Base-by-base conservation (phyloP, 2,797 vertebrate genomes). In the Nannoperca australis region DNA sequence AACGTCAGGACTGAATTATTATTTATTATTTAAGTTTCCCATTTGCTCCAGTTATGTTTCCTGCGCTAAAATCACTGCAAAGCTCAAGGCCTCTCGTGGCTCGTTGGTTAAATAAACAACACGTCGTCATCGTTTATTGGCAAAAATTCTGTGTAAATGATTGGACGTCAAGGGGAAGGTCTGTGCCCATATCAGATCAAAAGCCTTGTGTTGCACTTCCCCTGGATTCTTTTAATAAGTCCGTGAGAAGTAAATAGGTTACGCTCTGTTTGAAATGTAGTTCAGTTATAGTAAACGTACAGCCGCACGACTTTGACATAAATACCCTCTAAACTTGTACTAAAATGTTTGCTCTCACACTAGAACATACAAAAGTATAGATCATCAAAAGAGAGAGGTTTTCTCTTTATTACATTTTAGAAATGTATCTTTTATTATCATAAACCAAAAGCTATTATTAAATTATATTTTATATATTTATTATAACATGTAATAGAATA, bases 21-120 rank as follows among this genome's bases (percentile, higher is more conserved):
- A 32, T 7, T 34, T 65, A 30, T 67, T 61, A 30, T 67, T 61
- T 38, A 0, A 45, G 44, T 44, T 56, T 42, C 15, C 47, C 62
- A 1, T 53, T 61, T 2, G 27, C n/a, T 49, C 30, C 53, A 12
- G 24, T 20, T 54, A 0, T 22, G 36, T 54, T 73, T 82, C 76
- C 61, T 77, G 27, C 32, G 36, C 36, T 60, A 42, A 67, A 65
- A 54, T 73, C 65, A 42, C 54, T 12, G 9, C 40, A 38, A 7
- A 56, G 64, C 73, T 70, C 60, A 3, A 54, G 80, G 81, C 80
- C 85, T 81, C 83, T 62, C n/a, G 71, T 36, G 69, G 70, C 47
- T 78, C 62, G 36, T 27, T 81, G 83, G 32, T 81, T 63, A 87
- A 88, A 91, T 89, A 91, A 92, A 92, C 82, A 90, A 47, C 68